A percentile compares a stretch with the other conserved stretches of the same genome.
phyloP scores from a whole-genome alignment of 2,113 vertebrate species.

The Vanacampus margaritifer region DNA sequence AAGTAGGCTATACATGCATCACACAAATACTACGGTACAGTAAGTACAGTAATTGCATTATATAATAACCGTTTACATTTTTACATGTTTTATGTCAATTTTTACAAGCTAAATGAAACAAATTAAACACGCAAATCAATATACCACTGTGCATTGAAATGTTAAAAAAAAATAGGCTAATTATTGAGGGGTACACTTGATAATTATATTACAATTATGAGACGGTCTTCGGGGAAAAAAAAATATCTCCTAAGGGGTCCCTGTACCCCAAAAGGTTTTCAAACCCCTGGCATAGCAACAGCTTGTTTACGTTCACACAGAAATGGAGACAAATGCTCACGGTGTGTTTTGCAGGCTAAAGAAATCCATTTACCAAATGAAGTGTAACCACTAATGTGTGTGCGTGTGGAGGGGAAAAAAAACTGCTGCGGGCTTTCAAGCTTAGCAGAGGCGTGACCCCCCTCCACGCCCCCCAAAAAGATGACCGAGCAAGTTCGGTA shows the following conservation, averaged over 20 bases:
- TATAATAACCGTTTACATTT: no score
- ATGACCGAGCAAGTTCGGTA: conserved; percentile 12
- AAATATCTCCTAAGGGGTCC: background rate
- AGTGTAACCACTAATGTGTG: background rate
- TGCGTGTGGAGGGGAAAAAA: background rate
- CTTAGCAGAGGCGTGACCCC: conserved; percentile 17
- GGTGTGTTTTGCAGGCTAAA: background rate
- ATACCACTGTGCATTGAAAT: no score
- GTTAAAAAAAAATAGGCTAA: no score
- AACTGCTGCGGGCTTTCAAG: background rate
- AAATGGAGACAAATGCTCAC: background rate
- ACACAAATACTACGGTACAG: no score
- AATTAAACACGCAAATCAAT: no score
- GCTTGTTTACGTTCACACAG: background rate
- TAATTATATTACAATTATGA: no score
- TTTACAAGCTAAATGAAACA: no score
- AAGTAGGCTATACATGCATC: no score
- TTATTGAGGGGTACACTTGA: background rate
- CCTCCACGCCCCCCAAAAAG: background rate
- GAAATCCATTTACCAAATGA: background rate
- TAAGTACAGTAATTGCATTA: no score
- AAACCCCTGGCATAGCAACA: background rate
- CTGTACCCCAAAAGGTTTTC: background rate
- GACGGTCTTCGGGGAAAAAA: background rate
- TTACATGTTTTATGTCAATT: no score